Conservation (phyloP, 2,113 vertebrate genomes). For the zebrafish (Danio rerio) region GRCz12tu NC_133194.1:44006501-44007000, state of each 20-base stretch:
- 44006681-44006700: no score
- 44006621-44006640: no score
- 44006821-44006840: conserved; percentile 37
- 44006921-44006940: conserved; percentile 53
- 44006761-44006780: conserved; percentile 27
- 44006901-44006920: conserved; percentile 62
- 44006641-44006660: no score
- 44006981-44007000: conserved; percentile 27
- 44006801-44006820: conserved; percentile 60
- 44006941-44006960: conserved; percentile 58
- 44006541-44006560: conserved; percentile 18
- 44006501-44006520: conserved; percentile 55
- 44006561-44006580: neutral
- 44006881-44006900: conserved; percentile 25
- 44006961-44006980: conserved; percentile 59
- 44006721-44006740: neutral
- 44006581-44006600: conserved; percentile 21
- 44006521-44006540: no score
- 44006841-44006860: conserved; percentile 55
- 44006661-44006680: no score
- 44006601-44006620: conserved; percentile 31
- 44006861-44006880: conserved; percentile 43
- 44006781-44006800: conserved; percentile 43
- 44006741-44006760: conserved; percentile 26
- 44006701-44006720: no score